phyloP scores from a whole-genome alignment of 1,140 invertebrate genomes.

The Elymnias hypermnestra region DNA sequence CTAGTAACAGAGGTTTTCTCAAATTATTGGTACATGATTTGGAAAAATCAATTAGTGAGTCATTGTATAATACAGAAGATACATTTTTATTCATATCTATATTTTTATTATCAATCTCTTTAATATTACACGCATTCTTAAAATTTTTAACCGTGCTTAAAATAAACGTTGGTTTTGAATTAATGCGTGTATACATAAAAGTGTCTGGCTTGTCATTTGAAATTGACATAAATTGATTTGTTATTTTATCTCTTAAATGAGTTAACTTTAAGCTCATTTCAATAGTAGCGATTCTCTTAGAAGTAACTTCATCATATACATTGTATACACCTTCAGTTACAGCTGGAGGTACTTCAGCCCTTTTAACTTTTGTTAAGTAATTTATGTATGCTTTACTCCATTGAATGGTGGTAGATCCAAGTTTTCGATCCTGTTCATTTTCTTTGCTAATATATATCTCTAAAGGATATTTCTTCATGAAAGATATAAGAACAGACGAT shows the following conservation, averaged over 20 bases:
- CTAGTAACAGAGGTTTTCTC: no score
- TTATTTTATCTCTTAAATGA: conserved; percentile 22
- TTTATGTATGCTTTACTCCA: conserved; percentile 38
- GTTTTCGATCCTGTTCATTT: conserved; percentile 19
- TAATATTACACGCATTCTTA: not conserved
- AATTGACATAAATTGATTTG: conserved; percentile 15
- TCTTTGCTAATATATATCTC: conserved; percentile 41
- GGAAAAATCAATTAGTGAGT: not conserved
- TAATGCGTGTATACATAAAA: conserved; percentile 18
- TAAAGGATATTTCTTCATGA: conserved; percentile 44
- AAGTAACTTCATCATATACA: conserved; percentile 34
- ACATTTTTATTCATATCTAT: no score
- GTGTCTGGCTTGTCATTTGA: conserved; percentile 18
- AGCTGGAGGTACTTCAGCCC: conserved; percentile 15
- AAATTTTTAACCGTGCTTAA: not conserved
- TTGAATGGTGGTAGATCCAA: conserved; percentile 36
- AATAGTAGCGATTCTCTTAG: conserved; percentile 38
- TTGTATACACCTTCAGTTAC: conserved; percentile 29
- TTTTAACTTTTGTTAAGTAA: conserved; percentile 33
- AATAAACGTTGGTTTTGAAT: conserved; percentile 11
- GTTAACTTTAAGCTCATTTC: conserved; percentile 42
- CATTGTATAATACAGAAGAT: no score
- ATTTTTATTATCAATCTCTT: no score
- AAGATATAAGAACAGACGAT: conserved; percentile 28
- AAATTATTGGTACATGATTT: no score